Evolutionary conservation across 2,888 invertebrate species (phyloP).

Genomic region (Pantelozetes paolii): DNA sequence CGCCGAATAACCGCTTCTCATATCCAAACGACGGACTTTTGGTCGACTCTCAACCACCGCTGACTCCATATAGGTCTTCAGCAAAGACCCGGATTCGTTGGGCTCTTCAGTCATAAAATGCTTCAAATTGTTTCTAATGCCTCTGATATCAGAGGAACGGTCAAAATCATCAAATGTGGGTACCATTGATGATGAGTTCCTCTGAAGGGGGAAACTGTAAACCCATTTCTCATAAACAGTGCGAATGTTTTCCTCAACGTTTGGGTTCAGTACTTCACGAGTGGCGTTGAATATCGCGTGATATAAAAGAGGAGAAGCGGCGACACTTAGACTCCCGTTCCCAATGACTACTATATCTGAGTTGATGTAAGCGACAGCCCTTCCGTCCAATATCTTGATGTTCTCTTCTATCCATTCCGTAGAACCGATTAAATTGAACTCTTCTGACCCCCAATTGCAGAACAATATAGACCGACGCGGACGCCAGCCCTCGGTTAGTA

Average conservation of each 20-base stretch:
- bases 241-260: slow-evolving; percentile 41
- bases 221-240: slow-evolving; percentile 48
- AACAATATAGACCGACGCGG: slow-evolving; percentile 49
- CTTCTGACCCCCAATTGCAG: slow-evolving; percentile 49
- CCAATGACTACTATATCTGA: slow-evolving; percentile 47
- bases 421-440: slow-evolving; percentile 48
- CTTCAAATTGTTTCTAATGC: slow-evolving; percentile 15
- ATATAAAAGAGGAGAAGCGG: slow-evolving; percentile 48
- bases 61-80: slow-evolving; percentile 44
- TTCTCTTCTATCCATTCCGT: slow-evolving; percentile 49
- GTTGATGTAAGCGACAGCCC: slow-evolving; percentile 48
- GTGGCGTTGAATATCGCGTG: slow-evolving; percentile 48
- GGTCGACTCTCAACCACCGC: slow-evolving; percentile 45
- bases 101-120: slow-evolving; percentile 37
- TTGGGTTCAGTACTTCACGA: slow-evolving; percentile 47
- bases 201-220: slow-evolving; percentile 44
- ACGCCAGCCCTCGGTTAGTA: slow-evolving; percentile 45
- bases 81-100: slow-evolving; percentile 39
- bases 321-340: slow-evolving; percentile 45
- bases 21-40: slow-evolving; percentile 46
- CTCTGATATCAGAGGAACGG: neutral
- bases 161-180: neutral
- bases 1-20: slow-evolving; percentile 46
- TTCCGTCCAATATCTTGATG: slow-evolving; percentile 46
- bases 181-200: slow-evolving; percentile 45